Conservation (phyloP, 2,113 vertebrate species). For the Holacanthus passer region DNA sequence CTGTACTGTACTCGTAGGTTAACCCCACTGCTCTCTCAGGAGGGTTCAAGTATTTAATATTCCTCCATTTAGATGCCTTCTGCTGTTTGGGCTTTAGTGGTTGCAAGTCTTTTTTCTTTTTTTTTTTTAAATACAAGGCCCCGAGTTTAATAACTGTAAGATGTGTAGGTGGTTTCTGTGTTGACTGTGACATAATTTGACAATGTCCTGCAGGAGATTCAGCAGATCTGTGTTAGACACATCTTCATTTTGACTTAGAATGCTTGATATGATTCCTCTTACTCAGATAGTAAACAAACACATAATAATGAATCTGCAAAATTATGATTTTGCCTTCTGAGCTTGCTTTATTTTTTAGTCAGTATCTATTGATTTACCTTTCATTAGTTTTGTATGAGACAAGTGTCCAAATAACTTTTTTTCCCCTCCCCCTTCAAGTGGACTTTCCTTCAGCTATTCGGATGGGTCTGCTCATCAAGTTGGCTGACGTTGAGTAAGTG, state of each 20-base stretch:
- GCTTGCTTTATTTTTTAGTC: neutral
- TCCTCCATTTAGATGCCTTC: neutral
- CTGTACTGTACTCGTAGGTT: neutral
- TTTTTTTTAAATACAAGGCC: neutral
- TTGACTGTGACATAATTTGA: neutral
- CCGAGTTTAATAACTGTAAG: neutral
- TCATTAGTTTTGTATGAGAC: neutral
- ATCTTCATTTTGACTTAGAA: neutral
- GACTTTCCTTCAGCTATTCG: constrained; percentile 92
- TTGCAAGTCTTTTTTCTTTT: neutral
- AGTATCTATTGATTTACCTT: neutral
- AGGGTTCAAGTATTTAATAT: neutral
- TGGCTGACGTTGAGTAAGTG: constrained; percentile 96
- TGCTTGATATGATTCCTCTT: neutral
- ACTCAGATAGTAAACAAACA: too few relatives aligned
- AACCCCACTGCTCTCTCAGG: neutral
- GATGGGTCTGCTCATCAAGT: constrained; percentile 92
- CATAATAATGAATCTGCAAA: too few relatives aligned
- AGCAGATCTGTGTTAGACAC: neutral
- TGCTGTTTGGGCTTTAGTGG: neutral
- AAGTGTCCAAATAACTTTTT: neutral
- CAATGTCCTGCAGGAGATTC: neutral
- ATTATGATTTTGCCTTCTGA: neutral
- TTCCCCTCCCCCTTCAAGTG: constrained; percentile 79
- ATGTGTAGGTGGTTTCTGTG: constrained; percentile 1